phyloP scores from a whole-genome alignment of 2,888 invertebrate species.

The Eumacrocentrus americanus region DNA sequence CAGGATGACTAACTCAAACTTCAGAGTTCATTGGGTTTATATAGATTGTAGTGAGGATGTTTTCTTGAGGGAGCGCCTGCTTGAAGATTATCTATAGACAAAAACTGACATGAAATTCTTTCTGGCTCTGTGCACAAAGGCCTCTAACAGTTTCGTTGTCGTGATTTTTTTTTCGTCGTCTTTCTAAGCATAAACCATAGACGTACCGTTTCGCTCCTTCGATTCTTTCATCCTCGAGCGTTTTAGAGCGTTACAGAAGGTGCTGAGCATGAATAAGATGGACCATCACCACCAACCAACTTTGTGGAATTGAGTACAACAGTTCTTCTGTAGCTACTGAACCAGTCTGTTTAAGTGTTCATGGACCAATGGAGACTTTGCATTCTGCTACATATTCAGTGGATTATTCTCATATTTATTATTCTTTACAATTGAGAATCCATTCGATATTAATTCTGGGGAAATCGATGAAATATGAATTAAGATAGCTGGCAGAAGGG shows the following conservation, averaged over 20 bases:
- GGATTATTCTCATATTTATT: no score
- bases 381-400: no score
- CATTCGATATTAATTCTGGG: conserved; percentile 2
- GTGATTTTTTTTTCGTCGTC: conserved; percentile 11
- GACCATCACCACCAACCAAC: conserved; percentile 2
- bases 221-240: conserved; percentile 32
- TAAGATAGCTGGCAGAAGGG: conserved; percentile 23
- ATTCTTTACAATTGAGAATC: background rate
- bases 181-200: conserved; percentile 27
- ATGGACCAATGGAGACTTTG: no score
- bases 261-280: conserved; percentile 15
- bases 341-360: background rate
- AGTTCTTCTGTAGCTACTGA: background rate
- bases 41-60: conserved; percentile 6
- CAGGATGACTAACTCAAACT: conserved; percentile 12
- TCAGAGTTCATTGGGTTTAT: conserved; percentile 15
- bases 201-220: conserved; percentile 34
- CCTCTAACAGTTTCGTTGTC: conserved; percentile 25
- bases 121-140: conserved; percentile 12
- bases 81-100: background rate
- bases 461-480: conserved; percentile 28
- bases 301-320: conserved; percentile 3
- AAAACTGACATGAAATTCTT: conserved; percentile 14
- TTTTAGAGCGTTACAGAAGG: conserved; percentile 56
- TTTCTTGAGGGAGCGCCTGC: conserved; percentile 3